phyloP scores from a whole-genome alignment of 2,888 invertebrate species.

The Steromphala cineraria region DNA sequence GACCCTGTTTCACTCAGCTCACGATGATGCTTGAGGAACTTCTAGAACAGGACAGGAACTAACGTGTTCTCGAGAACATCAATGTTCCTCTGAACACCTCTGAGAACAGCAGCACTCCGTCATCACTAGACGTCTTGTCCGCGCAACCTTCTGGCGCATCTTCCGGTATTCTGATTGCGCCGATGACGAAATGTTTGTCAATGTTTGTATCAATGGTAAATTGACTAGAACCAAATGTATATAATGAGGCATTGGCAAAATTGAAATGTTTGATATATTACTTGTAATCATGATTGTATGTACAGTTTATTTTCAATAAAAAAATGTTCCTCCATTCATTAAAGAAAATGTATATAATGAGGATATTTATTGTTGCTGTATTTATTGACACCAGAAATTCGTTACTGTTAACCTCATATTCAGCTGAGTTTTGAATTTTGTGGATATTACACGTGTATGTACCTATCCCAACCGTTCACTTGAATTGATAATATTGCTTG shows the following conservation, averaged over 20 bases:
- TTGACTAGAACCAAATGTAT: not conserved
- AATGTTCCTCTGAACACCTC: slow-evolving; percentile 67
- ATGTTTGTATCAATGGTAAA: slow-evolving; percentile 60
- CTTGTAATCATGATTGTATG: too few relatives aligned
- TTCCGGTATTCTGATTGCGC: not conserved
- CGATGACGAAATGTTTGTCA: slow-evolving; percentile 43
- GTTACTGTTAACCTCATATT: too few relatives aligned
- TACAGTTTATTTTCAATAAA: too few relatives aligned
- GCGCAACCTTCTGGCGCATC: slow-evolving; percentile 18
- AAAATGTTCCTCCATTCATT: too few relatives aligned
- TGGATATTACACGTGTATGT: too few relatives aligned
- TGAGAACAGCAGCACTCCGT: slow-evolving; percentile 56
- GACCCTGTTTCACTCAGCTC: slow-evolving; percentile 69
- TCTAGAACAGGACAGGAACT: slow-evolving; percentile 66
- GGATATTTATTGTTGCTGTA: slow-evolving; percentile 10
- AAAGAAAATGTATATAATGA: too few relatives aligned
- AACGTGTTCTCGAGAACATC: slow-evolving; percentile 71
- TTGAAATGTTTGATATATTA: too few relatives aligned
- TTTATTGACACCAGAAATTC: not conserved
- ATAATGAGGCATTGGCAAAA: too few relatives aligned
- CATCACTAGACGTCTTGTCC: slow-evolving; percentile 8
- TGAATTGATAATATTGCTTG: too few relatives aligned
- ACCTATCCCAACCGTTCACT: too few relatives aligned
- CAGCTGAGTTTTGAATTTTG: too few relatives aligned
- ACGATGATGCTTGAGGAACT: slow-evolving; percentile 68